phyloP scores from a whole-genome alignment of 1,140 invertebrate species.

The Cepaea nemoralis region DNA sequence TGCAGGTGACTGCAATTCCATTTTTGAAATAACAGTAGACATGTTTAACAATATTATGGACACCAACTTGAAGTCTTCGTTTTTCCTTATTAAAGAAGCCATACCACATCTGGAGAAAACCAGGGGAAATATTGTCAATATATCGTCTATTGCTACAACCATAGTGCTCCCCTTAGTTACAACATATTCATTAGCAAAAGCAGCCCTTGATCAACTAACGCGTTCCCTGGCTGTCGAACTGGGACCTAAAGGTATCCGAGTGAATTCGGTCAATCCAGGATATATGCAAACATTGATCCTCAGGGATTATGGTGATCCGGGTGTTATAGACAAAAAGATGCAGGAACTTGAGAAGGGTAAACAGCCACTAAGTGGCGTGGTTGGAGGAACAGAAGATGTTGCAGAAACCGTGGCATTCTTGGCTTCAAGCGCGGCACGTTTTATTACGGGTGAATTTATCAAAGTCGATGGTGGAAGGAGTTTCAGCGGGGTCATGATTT shows the following conservation, averaged over 20 bases:
- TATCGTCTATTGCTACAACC: not conserved
- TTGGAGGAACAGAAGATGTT: not conserved
- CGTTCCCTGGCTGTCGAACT: constrained; percentile 19
- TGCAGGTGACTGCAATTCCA: not conserved
- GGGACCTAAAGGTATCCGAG: constrained; percentile 16
- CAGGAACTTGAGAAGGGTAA: not conserved
- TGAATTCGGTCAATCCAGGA: constrained; percentile 16
- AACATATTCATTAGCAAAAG: not conserved
- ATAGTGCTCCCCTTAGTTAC: not conserved
- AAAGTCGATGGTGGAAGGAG: not conserved
- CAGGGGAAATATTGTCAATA: constrained; percentile 6
- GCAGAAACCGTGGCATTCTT: constrained; percentile 14
- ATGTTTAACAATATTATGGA: not conserved
- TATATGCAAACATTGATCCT: not conserved
- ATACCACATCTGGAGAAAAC: no score
- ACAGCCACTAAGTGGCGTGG: not conserved
- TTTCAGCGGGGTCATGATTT: no score
- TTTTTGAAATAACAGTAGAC: not conserved
- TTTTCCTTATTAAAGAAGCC: no score
- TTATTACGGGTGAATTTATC: not conserved
- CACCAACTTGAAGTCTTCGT: no score
- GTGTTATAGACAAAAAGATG: no score
- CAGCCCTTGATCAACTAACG: no score
- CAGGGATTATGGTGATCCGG: not conserved
- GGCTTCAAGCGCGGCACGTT: no score